Evolutionary conservation across 92 coral and sea anemone species (phyloP).

Genomic region (Zoanthus sociatus): DNA sequence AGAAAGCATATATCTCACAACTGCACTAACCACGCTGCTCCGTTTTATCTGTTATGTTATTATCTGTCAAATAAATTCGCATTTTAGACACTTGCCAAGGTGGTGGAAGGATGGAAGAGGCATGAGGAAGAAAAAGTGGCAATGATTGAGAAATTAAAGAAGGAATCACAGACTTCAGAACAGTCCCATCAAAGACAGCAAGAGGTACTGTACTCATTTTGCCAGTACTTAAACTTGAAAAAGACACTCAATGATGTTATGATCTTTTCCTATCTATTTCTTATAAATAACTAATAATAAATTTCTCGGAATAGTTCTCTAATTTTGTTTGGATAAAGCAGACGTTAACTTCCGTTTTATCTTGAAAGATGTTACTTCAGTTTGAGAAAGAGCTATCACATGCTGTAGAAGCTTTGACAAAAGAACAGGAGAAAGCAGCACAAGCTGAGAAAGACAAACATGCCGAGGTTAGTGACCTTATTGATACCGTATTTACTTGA

Average conservation of each 20-base stretch:
- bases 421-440: constrained; percentile 86
- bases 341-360: neutral
- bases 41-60: too few relatives aligned
- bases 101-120: constrained; percentile 99
- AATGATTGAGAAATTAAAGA: constrained; percentile 80
- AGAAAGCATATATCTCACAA: too few relatives aligned
- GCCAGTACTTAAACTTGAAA: neutral
- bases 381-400: constrained; percentile 95
- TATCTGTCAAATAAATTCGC: neutral
- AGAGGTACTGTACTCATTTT: constrained; percentile 65
- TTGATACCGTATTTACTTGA: neutral
- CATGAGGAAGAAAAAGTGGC: constrained; percentile 92
- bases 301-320: too few relatives aligned
- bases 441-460: constrained; percentile 75
- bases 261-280: too few relatives aligned
- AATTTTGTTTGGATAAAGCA: neutral
- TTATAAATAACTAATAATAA: too few relatives aligned
- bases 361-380: constrained; percentile 84
- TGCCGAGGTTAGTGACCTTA: neutral
- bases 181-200: constrained; percentile 92
- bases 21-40: too few relatives aligned
- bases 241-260: neutral
- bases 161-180: constrained; percentile 81
- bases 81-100: constrained; percentile 93
- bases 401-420: constrained; percentile 92